phyloP scores from a whole-genome alignment of 37 sponge, comb jelly and placozoan genomes.

The Petrosia ficiformis region DNA sequence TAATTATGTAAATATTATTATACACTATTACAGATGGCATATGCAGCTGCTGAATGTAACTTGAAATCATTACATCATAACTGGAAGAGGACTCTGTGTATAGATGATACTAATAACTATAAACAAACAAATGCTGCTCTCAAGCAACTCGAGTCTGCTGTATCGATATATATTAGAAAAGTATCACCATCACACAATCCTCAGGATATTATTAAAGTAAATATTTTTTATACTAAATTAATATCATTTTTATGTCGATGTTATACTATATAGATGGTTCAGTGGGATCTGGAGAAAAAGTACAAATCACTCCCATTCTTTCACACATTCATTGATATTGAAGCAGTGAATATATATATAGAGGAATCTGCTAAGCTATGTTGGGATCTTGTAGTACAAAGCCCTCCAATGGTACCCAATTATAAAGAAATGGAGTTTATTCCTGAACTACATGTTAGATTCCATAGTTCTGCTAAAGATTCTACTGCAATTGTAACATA shows the following conservation, averaged over 20 bases:
- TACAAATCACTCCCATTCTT: conserved; percentile 5
- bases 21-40: conserved; percentile 25
- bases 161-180: conserved; percentile 43
- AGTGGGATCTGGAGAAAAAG: conserved; percentile 20
- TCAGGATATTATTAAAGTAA: background rate
- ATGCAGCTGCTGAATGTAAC: conserved; percentile 1
- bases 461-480: conserved; percentile 25
- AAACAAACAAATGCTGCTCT: conserved; percentile 6
- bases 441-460: conserved; percentile 38
- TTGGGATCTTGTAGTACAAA: conserved; percentile 70
- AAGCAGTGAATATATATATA: conserved; percentile 17
- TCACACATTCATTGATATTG: background rate
- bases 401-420: conserved; percentile 53
- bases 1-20: background rate
- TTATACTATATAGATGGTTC: conserved; percentile 20
- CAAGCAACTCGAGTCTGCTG: conserved; percentile 54
- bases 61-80: conserved; percentile 31
- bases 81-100: conserved; percentile 29
- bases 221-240: background rate
- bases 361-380: conserved; percentile 47
- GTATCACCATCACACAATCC: conserved; percentile 1
- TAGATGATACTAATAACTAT: conserved; percentile 16
- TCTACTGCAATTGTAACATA: conserved; percentile 19
- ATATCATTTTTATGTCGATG: background rate
- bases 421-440: conserved; percentile 30